Conservation (phyloP, 2,888 invertebrate genomes). For the Oscheius sp. region DNA sequence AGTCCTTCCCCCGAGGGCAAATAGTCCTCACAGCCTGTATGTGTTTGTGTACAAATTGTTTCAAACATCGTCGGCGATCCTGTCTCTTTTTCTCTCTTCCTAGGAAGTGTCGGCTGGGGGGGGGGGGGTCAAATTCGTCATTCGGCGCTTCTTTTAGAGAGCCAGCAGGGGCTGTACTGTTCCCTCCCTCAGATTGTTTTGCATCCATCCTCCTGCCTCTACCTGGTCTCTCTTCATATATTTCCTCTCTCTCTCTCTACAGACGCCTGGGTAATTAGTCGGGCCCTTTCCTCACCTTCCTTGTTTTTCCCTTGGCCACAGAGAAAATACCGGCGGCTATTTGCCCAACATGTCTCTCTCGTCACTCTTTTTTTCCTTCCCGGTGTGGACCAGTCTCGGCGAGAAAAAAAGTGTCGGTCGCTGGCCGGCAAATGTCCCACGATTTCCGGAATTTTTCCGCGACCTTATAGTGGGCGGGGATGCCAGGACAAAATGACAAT, state of each 20-base stretch:
- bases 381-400: background rate
- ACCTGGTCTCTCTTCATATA: conserved; percentile 3
- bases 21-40: conserved; percentile 13
- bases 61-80: conserved; percentile 20
- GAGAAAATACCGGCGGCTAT: no score
- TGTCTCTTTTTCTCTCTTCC: conserved; percentile 24
- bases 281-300: conserved; percentile 2
- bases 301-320: no score
- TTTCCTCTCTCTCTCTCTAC: conserved; percentile 1
- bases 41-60: conserved; percentile 20
- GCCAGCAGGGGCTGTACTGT: background rate
- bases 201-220: background rate
- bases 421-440: no score
- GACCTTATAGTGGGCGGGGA: no score
- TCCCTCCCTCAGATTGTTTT: background rate
- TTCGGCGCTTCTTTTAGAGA: background rate
- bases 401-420: background rate
- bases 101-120: background rate
- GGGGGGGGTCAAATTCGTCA: conserved; percentile 17
- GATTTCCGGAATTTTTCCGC: no score
- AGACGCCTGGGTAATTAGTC: no score
- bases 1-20: conserved; percentile 29
- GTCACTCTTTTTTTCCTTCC: no score
- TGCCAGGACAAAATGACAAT: background rate
- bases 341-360: no score